These are phyloP conservation scores for Centropyge bicolor DNA, from an alignment of 2,797 vertebrate species.

Conservation along the genomic window DNA sequence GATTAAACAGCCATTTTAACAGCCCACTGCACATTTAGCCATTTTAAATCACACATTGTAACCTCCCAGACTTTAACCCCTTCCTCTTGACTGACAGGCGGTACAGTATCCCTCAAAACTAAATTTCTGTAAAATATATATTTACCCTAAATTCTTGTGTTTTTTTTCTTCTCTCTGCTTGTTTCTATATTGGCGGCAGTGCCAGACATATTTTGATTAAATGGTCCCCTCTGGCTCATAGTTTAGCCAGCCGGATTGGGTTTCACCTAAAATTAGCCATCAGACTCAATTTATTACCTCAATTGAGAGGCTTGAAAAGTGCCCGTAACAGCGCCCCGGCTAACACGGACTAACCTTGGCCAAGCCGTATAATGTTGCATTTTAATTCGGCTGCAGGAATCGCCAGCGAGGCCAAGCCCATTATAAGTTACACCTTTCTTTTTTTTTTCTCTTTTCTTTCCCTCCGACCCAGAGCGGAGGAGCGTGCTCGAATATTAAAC, in stretches of 20 bases:
- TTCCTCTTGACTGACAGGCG: slow-evolving; percentile 59
- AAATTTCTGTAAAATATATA: slow-evolving; percentile 68
- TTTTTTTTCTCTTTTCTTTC: slow-evolving; percentile 10
- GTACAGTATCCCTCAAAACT: slow-evolving; percentile 67
- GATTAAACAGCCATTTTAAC: slow-evolving; percentile 18
- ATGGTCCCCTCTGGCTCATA: slow-evolving; percentile 92
- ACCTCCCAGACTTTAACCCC: slow-evolving; percentile 62
- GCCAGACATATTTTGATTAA: slow-evolving; percentile 88
- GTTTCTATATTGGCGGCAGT: slow-evolving; percentile 76
- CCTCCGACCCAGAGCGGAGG: slow-evolving; percentile 50
- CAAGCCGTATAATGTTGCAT: slow-evolving; percentile 84
- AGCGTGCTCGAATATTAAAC: slow-evolving; percentile 75
- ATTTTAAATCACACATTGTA: slow-evolving; percentile 48
- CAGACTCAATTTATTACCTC: slow-evolving; percentile 97
- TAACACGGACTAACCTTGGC: slow-evolving; percentile 79
- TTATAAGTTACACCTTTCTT: slow-evolving; percentile 80
- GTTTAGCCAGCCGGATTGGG: slow-evolving; percentile 91
- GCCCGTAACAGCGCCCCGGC: slow-evolving; percentile 79
- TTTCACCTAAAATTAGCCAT: slow-evolving; percentile 99
- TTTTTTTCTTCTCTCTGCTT: slow-evolving; percentile 77
- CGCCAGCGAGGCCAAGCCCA: slow-evolving; percentile 73
- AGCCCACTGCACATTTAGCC: slow-evolving; percentile 26
- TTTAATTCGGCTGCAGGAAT: slow-evolving; percentile 84
- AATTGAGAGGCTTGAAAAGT: slow-evolving; percentile 92
- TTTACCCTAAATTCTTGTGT: slow-evolving; percentile 82